Evolutionary conservation across 1,140 invertebrate genomes (phyloP).

Genomic region (Phenacoccus solenopsis): DNA sequence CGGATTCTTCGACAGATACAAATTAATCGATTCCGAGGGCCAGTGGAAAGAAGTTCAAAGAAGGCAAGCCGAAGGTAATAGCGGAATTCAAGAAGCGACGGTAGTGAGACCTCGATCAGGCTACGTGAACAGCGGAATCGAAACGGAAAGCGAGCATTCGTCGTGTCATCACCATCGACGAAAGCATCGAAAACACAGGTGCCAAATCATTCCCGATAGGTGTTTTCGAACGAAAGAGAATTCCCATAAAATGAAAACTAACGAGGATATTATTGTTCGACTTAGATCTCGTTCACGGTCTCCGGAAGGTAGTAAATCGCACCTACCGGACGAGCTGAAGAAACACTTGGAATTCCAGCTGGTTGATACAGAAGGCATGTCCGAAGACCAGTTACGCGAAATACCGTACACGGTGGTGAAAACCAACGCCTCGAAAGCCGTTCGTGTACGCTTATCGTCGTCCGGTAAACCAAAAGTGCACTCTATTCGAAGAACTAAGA

Average conservation of each 20-base stretch:
- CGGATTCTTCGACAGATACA: slow-evolving; percentile 35
- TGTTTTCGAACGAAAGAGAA: not conserved
- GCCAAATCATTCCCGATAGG: slow-evolving; percentile 21
- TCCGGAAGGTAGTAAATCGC: slow-evolving; percentile 48
- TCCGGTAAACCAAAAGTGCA: slow-evolving; percentile 24
- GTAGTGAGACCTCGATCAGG: slow-evolving; percentile 37
- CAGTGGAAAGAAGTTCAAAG: slow-evolving; percentile 77
- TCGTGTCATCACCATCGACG: slow-evolving; percentile 38
- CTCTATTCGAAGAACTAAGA: slow-evolving; percentile 23
- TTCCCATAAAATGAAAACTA: not conserved
- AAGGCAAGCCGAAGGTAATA: slow-evolving; percentile 47
- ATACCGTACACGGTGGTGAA: slow-evolving; percentile 84
- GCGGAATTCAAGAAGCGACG: slow-evolving; percentile 48
- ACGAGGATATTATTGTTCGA: not conserved
- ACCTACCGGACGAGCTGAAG: slow-evolving; percentile 42
- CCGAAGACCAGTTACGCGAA: slow-evolving; percentile 72
- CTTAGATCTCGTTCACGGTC: slow-evolving; percentile 50
- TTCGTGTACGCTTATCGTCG: slow-evolving; percentile 37
- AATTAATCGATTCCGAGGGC: slow-evolving; percentile 71
- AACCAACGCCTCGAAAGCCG: slow-evolving; percentile 32
- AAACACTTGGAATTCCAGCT: slow-evolving; percentile 77
- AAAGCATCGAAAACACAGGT: slow-evolving; percentile 54
- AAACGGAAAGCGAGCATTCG: slow-evolving; percentile 40
- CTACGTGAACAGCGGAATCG: slow-evolving; percentile 37
- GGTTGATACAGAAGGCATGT: slow-evolving; percentile 77